Evolutionary conservation across 1,140 invertebrate genomes (phyloP).

Genomic region (Chymomyza costata): DNA sequence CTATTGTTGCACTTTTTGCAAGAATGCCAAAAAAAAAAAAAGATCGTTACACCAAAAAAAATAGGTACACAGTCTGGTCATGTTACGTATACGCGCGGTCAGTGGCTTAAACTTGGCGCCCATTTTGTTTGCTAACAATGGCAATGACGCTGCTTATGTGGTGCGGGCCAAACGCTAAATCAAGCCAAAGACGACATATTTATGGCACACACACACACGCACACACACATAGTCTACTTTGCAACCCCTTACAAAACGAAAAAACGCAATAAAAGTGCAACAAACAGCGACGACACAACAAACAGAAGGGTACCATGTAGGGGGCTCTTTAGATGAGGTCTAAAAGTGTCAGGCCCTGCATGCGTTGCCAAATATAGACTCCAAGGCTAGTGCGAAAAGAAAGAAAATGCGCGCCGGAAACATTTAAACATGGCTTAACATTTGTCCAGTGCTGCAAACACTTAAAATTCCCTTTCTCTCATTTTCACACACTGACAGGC

Average conservation of each 20-base stretch:
- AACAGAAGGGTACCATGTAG: constrained; percentile 28
- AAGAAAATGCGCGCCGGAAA: constrained; percentile 71
- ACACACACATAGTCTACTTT: constrained; percentile 46
- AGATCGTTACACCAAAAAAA: no score
- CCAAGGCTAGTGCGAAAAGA: constrained; percentile 69
- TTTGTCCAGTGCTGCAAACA: constrained; percentile 38
- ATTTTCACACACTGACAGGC: neutral
- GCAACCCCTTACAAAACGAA: constrained; percentile 28
- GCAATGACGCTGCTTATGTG: constrained; percentile 1
- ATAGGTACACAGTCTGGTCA: no score
- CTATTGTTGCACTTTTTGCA: constrained; percentile 48
- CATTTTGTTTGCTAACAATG: constrained; percentile 39
- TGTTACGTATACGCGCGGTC: constrained; percentile 63
- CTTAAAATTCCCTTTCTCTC: neutral
- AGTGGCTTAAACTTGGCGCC: constrained; percentile 50
- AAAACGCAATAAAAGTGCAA: constrained; percentile 71
- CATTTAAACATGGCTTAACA: constrained; percentile 71
- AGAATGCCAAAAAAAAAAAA: constrained; percentile 15
- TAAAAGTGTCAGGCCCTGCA: constrained; percentile 37
- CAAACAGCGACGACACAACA: constrained; percentile 65
- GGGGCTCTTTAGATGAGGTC: neutral
- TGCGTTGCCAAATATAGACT: constrained; percentile 73
- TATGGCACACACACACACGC: constrained; percentile 63
- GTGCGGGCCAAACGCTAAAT: constrained; percentile 50
- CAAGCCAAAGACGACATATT: constrained; percentile 75